These are phyloP conservation scores for Drosophila buzzatii DNA, from an alignment of 2,888 invertebrate genomes.

Conservation along the genomic window DNA sequence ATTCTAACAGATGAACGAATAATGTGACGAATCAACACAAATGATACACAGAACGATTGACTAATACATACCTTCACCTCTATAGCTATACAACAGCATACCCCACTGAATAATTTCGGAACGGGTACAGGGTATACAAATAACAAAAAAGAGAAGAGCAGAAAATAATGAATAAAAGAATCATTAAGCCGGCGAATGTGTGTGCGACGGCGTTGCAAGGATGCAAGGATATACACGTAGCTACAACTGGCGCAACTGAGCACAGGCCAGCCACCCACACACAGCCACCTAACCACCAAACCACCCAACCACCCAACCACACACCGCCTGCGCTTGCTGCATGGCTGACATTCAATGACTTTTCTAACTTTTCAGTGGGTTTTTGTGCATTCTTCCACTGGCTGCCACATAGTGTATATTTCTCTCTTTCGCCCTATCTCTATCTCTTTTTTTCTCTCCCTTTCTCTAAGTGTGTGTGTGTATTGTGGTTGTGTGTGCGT, in stretches of 20 bases:
- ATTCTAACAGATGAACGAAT: not conserved
- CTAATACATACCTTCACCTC: not conserved
- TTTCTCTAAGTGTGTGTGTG: conserved; percentile 3
- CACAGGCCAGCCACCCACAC: not conserved
- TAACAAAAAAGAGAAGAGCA: conserved; percentile 30
- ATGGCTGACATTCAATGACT: conserved; percentile 80
- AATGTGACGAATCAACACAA: not conserved
- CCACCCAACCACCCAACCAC: not conserved
- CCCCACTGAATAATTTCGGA: not conserved
- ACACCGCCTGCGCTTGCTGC: conserved; percentile 53
- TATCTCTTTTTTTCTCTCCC: not conserved
- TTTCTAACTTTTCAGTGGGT: conserved; percentile 74
- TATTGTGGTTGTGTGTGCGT: conserved; percentile 16
- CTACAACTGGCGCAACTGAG: conserved; percentile 8
- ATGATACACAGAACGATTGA: too few relatives aligned
- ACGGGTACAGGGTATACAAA: conserved; percentile 1
- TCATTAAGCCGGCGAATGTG: conserved; percentile 76
- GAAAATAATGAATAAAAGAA: conserved; percentile 81
- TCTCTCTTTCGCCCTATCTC: not conserved
- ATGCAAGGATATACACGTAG: conserved; percentile 38
- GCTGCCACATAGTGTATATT: conserved; percentile 28
- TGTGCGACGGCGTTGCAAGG: conserved; percentile 44
- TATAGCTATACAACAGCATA: not conserved
- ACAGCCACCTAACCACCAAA: not conserved
- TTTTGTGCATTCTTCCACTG: conserved; percentile 57